A percentile compares a stretch with the other conserved stretches of the same genome.
Conservation (phyloP, 2,797 vertebrate species). For the Alectoris magna region DNA sequence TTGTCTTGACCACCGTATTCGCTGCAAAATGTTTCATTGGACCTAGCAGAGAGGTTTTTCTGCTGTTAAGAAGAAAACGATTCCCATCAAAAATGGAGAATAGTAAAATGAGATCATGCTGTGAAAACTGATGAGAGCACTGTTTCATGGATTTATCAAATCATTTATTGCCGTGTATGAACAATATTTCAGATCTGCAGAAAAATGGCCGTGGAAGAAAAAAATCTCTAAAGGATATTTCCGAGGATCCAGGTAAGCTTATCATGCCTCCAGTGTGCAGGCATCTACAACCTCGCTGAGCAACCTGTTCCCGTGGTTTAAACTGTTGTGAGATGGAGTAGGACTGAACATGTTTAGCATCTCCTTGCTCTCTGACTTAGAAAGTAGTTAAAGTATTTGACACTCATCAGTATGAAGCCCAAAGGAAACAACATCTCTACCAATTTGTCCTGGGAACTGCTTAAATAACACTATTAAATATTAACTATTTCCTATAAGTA, state of each 20-base stretch:
- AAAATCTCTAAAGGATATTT: slow-evolving; percentile 94
- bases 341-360: background rate
- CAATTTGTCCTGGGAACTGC: background rate
- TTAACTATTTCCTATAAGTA: background rate
- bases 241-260: slow-evolving; percentile 91
- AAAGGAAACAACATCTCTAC: background rate
- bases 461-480: background rate
- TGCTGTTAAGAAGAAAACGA: slow-evolving; percentile 12
- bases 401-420: background rate
- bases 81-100: slow-evolving; percentile 42
- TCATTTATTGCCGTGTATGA: slow-evolving; percentile 27
- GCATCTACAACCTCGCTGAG: no score
- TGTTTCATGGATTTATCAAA: slow-evolving; percentile 39
- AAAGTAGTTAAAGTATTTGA: background rate
- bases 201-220: slow-evolving; percentile 92
- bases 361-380: background rate
- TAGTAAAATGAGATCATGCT: slow-evolving; percentile 3
- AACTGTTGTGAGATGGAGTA: background rate
- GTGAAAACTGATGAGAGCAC: background rate
- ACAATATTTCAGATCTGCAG: slow-evolving; percentile 86
- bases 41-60: background rate
- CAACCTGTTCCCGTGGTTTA: background rate
- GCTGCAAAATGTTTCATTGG: slow-evolving; percentile 9
- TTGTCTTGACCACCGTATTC: slow-evolving; percentile 4
- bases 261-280: background rate